These are phyloP conservation scores for Seira sanloemensis DNA, from an alignment of 2,888 invertebrate species.

Conservation along the genomic window DNA sequence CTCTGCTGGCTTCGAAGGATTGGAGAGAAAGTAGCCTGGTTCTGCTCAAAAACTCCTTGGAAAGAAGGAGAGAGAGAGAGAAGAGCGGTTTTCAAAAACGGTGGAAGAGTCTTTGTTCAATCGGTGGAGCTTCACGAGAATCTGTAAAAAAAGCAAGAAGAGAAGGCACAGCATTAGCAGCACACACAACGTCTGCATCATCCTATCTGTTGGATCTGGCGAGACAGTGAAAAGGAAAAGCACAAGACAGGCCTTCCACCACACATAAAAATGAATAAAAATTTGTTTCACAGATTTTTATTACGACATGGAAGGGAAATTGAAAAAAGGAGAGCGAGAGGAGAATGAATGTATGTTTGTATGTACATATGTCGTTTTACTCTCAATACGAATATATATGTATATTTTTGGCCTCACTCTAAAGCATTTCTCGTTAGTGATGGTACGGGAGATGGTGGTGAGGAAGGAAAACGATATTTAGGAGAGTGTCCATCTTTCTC, in stretches of 20 bases:
- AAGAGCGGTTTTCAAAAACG: too few species aligned
- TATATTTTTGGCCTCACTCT: neutral
- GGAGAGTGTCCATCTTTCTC: too few species aligned
- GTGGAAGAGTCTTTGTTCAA: neutral
- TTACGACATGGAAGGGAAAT: constrained; percentile 46
- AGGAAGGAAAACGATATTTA: too few species aligned
- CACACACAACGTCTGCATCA: neutral
- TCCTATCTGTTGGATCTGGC: neutral
- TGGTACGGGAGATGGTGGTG: too few species aligned
- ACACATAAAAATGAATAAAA: constrained; percentile 42
- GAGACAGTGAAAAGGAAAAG: neutral
- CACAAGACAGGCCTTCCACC: neutral
- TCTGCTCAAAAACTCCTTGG: too few species aligned
- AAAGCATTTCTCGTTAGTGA: neutral
- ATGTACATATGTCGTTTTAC: neutral
- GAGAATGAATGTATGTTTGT: neutral
- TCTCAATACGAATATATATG: neutral
- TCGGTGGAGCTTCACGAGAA: neutral
- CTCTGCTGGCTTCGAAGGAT: neutral
- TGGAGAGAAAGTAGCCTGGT: constrained; percentile 13
- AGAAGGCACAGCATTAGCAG: neutral
- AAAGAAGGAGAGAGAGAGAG: too few species aligned
- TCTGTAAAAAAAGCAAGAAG: constrained; percentile 5
- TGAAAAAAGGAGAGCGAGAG: constrained; percentile 30
- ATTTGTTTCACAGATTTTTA: constrained; percentile 45